Evolutionary conservation across 1,140 invertebrate genomes (phyloP), one percentile per base, ranked within the genome.

Genomic region (Armadillidium nasatum): DNA sequence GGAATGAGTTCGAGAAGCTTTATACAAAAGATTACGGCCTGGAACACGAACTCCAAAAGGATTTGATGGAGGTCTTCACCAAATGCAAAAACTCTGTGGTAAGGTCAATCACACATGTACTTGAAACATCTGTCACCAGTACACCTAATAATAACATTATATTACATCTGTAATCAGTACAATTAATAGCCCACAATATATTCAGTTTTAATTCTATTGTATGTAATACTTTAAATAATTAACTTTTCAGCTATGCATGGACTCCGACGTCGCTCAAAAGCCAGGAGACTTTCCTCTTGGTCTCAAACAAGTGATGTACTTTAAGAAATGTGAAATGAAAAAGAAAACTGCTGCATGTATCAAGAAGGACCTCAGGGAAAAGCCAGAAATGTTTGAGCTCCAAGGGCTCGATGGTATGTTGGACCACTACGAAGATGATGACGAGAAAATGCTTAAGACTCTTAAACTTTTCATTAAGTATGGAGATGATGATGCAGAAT

Each of bases 11-110:
- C 19, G 50, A 60, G 50, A 60, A 60, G 50, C 11, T 60, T 13
- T 60, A 60, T 19, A 60, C 50, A 13, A 60, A 60, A 60, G 50
- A 60, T 60, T 60, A 60, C 50, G 50, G 50, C 46, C 15, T 50
- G 9, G 46, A 50, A 50, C 9, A 15, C 9, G 46, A 50, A 50
- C 46, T 50, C 9, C 46, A 15, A 50, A 15, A 50, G 15, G 46
- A 50, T 50, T 15, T 50, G 9, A 9, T 10, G 46, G 46, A 50
- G 9, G 15, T 50, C 9, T 50, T 50, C 46, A 50, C 46, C 46
- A 50, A 9, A 50, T 50, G 46, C 46, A 50, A 50, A 50, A 50
- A 50, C 46, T 50, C 15, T 10, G 46, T 50, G 9, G 46, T 50
- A 50, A 50, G 46, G n/a, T n/a, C n/a, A n/a, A n/a, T n/a, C n/a